A percentile compares a stretch with the other conserved stretches of the same genome.
Evolutionary conservation across 2,888 invertebrate species (phyloP).

Genomic region (Acleris literana): DNA sequence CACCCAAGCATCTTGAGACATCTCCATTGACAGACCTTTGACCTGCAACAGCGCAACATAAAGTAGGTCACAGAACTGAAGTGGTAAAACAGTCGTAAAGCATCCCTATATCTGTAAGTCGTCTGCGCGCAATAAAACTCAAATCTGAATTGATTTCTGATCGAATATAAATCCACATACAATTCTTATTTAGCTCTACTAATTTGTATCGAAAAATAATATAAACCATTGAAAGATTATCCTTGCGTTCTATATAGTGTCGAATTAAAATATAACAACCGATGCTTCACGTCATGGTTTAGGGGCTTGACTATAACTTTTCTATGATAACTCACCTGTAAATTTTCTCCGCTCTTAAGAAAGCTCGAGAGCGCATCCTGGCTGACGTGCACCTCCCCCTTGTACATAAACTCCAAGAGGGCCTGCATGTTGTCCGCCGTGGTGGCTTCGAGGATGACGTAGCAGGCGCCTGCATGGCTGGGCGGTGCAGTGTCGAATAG

Average conservation of each 20-base stretch:
- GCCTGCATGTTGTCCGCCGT: slow-evolving; percentile 95
- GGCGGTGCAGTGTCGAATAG: slow-evolving; percentile 94
- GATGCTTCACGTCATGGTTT: too few species aligned
- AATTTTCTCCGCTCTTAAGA: slow-evolving; percentile 94
- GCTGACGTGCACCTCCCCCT: slow-evolving; percentile 96
- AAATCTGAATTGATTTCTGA: slow-evolving; percentile 12
- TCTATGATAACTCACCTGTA: slow-evolving; percentile 84
- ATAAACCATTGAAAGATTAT: too few species aligned
- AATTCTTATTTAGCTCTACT: slow-evolving; percentile 3
- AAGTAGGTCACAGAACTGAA: background rate
- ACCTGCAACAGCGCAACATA: slow-evolving; percentile 61
- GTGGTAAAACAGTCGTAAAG: background rate
- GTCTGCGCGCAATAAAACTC: slow-evolving; percentile 13
- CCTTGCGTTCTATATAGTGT: too few species aligned
- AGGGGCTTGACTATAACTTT: too few species aligned
- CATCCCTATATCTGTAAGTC: background rate
- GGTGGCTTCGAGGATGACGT: slow-evolving; percentile 95
- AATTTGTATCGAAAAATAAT: background rate
- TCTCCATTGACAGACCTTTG: slow-evolving; percentile 79
- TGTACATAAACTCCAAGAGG: slow-evolving; percentile 96
- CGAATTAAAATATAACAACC: too few species aligned
- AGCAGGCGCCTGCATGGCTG: slow-evolving; percentile 89
- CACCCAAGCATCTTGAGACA: slow-evolving; percentile 79
- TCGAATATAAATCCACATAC: slow-evolving; percentile 1
- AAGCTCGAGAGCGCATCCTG: slow-evolving; percentile 96